Evolutionary conservation across 1,140 invertebrate genomes (phyloP), one percentile per base, ranked within the genome.

Genomic region (Phocides pigmalion): DNA sequence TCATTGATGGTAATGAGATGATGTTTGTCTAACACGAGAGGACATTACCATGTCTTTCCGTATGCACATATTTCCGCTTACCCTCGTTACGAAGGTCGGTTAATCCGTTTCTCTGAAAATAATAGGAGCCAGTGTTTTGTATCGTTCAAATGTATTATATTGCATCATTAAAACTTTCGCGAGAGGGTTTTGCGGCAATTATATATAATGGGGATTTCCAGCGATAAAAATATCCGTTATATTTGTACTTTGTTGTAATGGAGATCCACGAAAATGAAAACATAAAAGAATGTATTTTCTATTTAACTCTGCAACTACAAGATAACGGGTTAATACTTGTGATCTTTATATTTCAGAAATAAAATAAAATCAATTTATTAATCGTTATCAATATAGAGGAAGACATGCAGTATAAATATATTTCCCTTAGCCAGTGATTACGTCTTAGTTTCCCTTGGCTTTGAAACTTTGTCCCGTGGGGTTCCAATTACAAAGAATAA

Each of bases 151-250:
- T 46, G 42, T 44, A 59, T 59, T 32, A 46, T 59, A 44, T 59
- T 59, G 54, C 54, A 59, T 59, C 54, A 59, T 59, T 59, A 46
- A 46, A 46, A 59, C 41, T 59, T 59, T 17, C 25, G 6, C 22
- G 54, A 35, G 25, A 46, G 42, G 41, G 19, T 59, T 46, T 46
- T 6, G 11, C 54, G 41, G 54, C 54, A 59, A 59, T 59, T 59
- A 59, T 44, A 46, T 59, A 22, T 59, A 59, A 59, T 59, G 20
- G 42, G 54, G 16, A 46, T 46, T 46, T 46, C 20, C 41, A 42
- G 28, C 2, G 22, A 28, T 49, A 28, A 49, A 49, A 49, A 49
- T 49, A 49, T 49, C 22, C 20, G 20, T 11, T 15, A 22, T 49
- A 39, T 14, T 39, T 39, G 12, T 39, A 12, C 35, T 14, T 14